phyloP scores from a whole-genome alignment of 1,140 invertebrate species.

The Ptiloglossa arizonensis region DNA sequence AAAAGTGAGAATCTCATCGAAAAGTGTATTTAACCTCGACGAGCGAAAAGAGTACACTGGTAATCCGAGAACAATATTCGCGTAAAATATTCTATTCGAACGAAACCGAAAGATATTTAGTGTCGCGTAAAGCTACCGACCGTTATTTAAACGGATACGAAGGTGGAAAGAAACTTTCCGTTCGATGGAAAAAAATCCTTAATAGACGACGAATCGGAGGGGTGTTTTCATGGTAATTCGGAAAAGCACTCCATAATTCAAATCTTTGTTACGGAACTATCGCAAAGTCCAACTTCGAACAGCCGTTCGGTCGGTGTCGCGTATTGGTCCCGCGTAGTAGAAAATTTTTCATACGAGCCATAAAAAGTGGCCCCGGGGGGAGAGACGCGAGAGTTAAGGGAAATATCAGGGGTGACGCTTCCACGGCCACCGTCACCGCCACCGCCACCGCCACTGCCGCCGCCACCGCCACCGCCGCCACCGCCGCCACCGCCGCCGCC shows the following conservation, averaged over 20 bases:
- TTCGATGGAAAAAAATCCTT: not conserved
- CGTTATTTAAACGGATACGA: not conserved
- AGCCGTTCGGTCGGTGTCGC: conserved; percentile 22
- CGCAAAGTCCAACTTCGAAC: conserved; percentile 25
- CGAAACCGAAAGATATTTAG: no score
- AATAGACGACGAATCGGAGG: not conserved
- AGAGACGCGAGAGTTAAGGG: conserved; percentile 61
- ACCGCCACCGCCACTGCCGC: no score
- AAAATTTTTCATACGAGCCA: conserved; percentile 61
- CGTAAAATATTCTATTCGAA: no score
- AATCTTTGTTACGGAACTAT: conserved; percentile 11
- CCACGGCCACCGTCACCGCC: no score
- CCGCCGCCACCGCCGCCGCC: no score
- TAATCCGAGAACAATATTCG: no score
- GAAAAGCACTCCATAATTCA: conserved; percentile 44
- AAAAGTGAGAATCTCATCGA: no score
- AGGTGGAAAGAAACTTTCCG: no score
- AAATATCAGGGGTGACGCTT: conserved; percentile 54
- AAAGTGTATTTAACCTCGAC: no score
- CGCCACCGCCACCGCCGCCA: no score
- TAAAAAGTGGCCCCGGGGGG: conserved; percentile 46
- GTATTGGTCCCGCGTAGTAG: conserved; percentile 29
- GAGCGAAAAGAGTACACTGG: no score
- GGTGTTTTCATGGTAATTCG: conserved; percentile 12
- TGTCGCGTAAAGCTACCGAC: no score